Base-by-base conservation (phyloP, 2,888 invertebrate species). In the Azorinus chamasolen region DNA sequence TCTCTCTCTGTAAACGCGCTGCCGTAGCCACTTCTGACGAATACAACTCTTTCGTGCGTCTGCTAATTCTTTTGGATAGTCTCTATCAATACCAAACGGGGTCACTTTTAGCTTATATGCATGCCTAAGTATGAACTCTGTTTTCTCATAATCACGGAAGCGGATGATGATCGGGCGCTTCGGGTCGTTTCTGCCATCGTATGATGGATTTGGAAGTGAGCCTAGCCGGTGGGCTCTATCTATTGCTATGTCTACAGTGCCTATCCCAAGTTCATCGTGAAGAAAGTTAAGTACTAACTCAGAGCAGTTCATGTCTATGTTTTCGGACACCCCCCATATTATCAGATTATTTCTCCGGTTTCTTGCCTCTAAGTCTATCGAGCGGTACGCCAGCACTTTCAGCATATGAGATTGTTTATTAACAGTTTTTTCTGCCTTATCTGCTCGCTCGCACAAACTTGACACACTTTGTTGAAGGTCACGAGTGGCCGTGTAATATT, bases 1-100 rank as follows among this genome's bases (percentile, higher is more conserved):
- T 68, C 22, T 32, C 18, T 8, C 37, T 27, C 5, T 57, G 55
- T 14, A 0, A 4, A 20, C 74, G 20, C n/a, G 66, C 62, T 12
- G 39, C 25, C 22, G 14, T 20, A 20, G 62, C 62, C 43, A 61
- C 62, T 27, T 18, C n/a, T 14, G 43, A 63, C 1, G 43, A 25
- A 14, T 74, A 74, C 2, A 74, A 51, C 18, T 22, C 20, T 27
- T 14, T 37, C 74, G 25, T 10, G 62, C 62, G 5, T 45, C 27
- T 14, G 57, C 18, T 2, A 75, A 69, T 32, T 69, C 75, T 58
- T 39, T 50, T 25, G 63, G 75, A 16, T 64, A 75, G 8, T 75
- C 51, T 48, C 69, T 45, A 32, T 75, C 69, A 8, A 64, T 43
- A 2, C 75, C 64, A 39, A 69, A 69, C 14, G 20, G 18, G 4